These are phyloP conservation scores for Oryctes rhinoceros DNA, from an alignment of 1,140 invertebrate genomes.

Conservation along the genomic window DNA sequence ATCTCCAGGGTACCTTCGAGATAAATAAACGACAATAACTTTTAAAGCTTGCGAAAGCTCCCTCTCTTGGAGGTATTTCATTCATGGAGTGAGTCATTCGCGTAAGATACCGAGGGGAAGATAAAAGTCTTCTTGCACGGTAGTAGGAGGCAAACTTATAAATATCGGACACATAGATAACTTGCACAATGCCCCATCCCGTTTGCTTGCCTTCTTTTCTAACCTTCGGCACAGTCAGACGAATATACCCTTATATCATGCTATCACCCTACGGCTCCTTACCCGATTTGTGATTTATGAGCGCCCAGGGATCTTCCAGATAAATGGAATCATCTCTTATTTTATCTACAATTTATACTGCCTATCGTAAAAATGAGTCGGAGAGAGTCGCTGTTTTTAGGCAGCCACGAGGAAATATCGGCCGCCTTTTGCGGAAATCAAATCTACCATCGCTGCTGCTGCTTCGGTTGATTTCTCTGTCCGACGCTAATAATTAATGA, in stretches of 20 bases:
- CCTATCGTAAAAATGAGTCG: constrained; percentile 26
- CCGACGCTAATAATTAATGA: constrained; percentile 9
- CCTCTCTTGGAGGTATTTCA: background rate
- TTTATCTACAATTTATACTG: constrained; percentile 36
- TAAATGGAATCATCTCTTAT: constrained; percentile 35
- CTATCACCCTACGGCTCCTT: background rate
- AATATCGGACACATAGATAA: constrained; percentile 4
- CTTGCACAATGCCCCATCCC: background rate
- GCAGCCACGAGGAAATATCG: background rate
- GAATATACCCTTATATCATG: background rate
- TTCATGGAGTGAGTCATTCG: background rate
- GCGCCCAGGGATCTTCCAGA: background rate
- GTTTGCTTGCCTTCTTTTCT: background rate
- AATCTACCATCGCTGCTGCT: background rate
- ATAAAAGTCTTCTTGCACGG: background rate
- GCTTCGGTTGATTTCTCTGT: background rate
- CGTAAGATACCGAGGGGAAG: background rate
- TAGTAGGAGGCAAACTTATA: background rate
- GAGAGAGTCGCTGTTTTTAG: background rate
- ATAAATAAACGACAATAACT: constrained; percentile 15
- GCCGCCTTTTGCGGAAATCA: background rate
- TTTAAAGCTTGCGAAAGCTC: background rate
- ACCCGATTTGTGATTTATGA: constrained; percentile 35
- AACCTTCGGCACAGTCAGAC: too few relatives aligned
- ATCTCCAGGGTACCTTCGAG: constrained; percentile 8